phyloP scores from a whole-genome alignment of 1,140 invertebrate species.

The Lasaia peninsularis region DNA sequence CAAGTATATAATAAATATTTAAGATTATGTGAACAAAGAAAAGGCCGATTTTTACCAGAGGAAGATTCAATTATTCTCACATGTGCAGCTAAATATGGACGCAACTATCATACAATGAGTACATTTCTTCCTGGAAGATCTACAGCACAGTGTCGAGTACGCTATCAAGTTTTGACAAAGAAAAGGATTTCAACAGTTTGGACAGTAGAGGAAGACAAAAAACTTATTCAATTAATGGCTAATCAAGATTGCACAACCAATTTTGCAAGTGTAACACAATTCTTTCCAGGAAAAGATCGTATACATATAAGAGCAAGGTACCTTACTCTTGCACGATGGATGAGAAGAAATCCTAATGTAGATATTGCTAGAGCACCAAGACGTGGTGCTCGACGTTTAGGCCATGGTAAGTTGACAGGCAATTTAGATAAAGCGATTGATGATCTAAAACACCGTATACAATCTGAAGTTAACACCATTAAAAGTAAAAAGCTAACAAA shows the following conservation, averaged over 20 bases:
- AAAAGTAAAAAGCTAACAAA: slow-evolving; percentile 40
- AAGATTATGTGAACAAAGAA: slow-evolving; percentile 71
- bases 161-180: slow-evolving; percentile 48
- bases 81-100: slow-evolving; percentile 80
- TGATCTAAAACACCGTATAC: slow-evolving; percentile 48
- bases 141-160: slow-evolving; percentile 40
- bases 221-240: slow-evolving; percentile 52
- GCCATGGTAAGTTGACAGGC: slow-evolving; percentile 40
- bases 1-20: slow-evolving; percentile 81
- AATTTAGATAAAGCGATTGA: slow-evolving; percentile 55
- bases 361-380: slow-evolving; percentile 53
- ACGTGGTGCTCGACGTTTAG: slow-evolving; percentile 46
- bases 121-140: slow-evolving; percentile 55
- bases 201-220: slow-evolving; percentile 59
- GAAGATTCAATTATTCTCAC: slow-evolving; percentile 81
- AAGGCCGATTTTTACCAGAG: slow-evolving; percentile 79
- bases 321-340: slow-evolving; percentile 55
- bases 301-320: slow-evolving; percentile 49
- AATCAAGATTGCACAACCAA: slow-evolving; percentile 48
- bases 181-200: slow-evolving; percentile 52
- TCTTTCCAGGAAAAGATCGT: slow-evolving; percentile 59
- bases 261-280: slow-evolving; percentile 45
- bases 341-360: slow-evolving; percentile 49
- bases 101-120: slow-evolving; percentile 73
- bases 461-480: slow-evolving; percentile 46